Base-by-base conservation (phyloP, 1,140 invertebrate species). In the Scaptomyza pallida region DNA sequence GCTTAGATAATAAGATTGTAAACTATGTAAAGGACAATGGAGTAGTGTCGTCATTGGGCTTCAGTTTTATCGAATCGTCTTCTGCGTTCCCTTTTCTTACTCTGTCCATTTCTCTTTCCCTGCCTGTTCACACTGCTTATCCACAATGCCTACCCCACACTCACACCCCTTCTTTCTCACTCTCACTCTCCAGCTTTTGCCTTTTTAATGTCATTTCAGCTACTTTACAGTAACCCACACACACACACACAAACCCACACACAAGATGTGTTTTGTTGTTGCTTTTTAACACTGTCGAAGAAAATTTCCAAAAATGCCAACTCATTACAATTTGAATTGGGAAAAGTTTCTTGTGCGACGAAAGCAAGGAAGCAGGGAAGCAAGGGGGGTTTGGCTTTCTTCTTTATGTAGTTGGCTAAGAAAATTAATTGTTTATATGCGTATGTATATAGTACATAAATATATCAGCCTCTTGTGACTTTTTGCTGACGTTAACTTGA, bases 191-290 rank as follows among this genome's bases (percentile, higher is more conserved):
- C 15, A 19, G 19, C 50, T 43, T 43, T 67, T 75, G 79, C 75
- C 75, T 75, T 83, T 83, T 83, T 78, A 83, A 83, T 83, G 79
- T 83, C 75, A 78, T 83, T 83, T 83, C 80, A 83, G 79, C 79
- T 83, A 78, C 79, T 83, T 83, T 83, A 75, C 72, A 72, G 59
- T n/a, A n/a, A n/a, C n/a, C n/a, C n/a, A n/a, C n/a, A n/a, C n/a
- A n/a, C n/a, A n/a, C n/a, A n/a, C n/a, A n/a, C n/a, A n/a, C n/a
- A n/a, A n/a, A n/a, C 79, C 65, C 79, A 61, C 26, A 82, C n/a
- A 67, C 68, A 67, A 40, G 40, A 19, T 55, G 65, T 65, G n/a
- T n/a, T n/a, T n/a, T n/a, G n/a, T 79, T 67, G 40, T 44, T 50
- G 61, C 37, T 26, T 50, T 30, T 56, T 35, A 21, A 16, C 56